These are phyloP conservation scores for Trididemnum nubilum DNA, from an alignment of 23 tunicate species.

Conservation along the genomic window DNA sequence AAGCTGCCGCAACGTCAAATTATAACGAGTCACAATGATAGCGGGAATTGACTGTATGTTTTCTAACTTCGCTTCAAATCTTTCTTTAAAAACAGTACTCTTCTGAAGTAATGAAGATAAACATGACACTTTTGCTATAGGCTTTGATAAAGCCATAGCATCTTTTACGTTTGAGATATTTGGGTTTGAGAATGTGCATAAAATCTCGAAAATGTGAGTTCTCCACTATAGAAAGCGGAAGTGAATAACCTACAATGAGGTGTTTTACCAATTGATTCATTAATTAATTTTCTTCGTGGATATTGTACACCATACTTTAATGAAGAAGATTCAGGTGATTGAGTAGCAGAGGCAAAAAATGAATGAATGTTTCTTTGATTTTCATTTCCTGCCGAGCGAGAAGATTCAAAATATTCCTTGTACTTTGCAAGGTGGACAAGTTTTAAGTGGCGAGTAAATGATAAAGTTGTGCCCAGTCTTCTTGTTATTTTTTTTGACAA, in stretches of 20 bases:
- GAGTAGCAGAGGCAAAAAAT: no score
- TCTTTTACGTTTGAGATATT: no score
- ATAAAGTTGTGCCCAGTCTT: no score
- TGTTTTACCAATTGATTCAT: background rate
- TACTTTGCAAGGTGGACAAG: no score
- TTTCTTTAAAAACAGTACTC: conserved; percentile 19
- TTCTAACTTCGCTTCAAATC: conserved; percentile 8
- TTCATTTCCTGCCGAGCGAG: no score
- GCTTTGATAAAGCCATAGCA: background rate
- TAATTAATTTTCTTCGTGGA: background rate
- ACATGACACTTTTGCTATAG: conserved; percentile 13
- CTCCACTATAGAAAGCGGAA: conserved; percentile 3
- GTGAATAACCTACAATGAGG: background rate
- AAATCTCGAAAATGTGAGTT: conserved; percentile 6
- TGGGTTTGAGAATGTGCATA: background rate
- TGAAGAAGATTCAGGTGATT: no score
- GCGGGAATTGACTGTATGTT: background rate
- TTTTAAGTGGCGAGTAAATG: no score
- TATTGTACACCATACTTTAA: no score
- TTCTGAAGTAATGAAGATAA: background rate
- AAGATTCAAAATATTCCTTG: no score
- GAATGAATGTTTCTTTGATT: no score
- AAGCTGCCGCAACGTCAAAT: conserved; percentile 11
- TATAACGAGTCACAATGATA: conserved; percentile 7
- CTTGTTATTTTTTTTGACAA: no score